Evolutionary conservation across 1,140 invertebrate species (phyloP).

Genomic region (Drosophila truncata): DNA sequence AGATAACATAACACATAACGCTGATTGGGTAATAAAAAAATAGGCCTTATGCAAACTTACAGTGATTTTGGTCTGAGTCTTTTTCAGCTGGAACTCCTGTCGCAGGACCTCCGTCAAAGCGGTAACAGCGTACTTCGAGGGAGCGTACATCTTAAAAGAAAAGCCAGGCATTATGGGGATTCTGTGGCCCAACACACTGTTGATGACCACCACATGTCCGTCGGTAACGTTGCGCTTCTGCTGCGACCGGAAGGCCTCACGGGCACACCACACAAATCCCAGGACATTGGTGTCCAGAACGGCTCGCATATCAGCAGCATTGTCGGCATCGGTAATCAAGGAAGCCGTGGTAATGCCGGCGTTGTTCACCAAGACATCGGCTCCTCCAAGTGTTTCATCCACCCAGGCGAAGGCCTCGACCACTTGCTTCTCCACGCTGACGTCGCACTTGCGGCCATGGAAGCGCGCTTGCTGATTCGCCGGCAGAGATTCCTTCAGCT

Average conservation of each 20-base stretch:
- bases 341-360: too few species aligned
- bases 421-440: slow-evolving; percentile 89
- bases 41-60: slow-evolving; percentile 73
- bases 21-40: too few species aligned
- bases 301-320: too few species aligned
- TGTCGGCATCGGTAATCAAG: too few species aligned
- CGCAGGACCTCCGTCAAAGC: too few species aligned
- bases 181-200: slow-evolving; percentile 58
- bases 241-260: slow-evolving; percentile 87
- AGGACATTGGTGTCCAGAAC: slow-evolving; percentile 87
- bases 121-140: too few species aligned
- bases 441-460: slow-evolving; percentile 86
- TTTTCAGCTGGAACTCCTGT: slow-evolving; percentile 77
- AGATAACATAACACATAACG: too few species aligned
- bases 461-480: too few species aligned
- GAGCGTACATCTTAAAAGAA: too few species aligned
- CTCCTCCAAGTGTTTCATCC: slow-evolving; percentile 87
- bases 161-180: too few species aligned
- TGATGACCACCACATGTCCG: slow-evolving; percentile 87
- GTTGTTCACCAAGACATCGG: too few species aligned
- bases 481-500: too few species aligned
- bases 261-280: slow-evolving; percentile 86
- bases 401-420: slow-evolving; percentile 88
- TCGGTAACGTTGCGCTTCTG: slow-evolving; percentile 86
- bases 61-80: slow-evolving; percentile 87